Evolutionary conservation across 2,888 invertebrate genomes (phyloP), one percentile per base, ranked within the genome.

Genomic region (Poecilobothrus nobilitatus): DNA sequence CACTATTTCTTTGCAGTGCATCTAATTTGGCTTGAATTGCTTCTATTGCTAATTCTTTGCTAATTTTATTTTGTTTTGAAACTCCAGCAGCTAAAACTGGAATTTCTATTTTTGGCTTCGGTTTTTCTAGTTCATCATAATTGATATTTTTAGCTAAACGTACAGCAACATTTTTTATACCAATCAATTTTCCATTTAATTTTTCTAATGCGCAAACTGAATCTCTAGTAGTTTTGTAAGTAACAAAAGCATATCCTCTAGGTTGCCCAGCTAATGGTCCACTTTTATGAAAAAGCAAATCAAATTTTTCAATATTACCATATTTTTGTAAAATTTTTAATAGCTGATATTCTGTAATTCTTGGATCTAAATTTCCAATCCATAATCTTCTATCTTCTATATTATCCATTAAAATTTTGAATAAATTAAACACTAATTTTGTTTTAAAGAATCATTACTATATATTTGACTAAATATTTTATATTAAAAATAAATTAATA

Each of bases 331-430:
- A 88, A 84, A 96, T 88, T 92, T 96, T 96, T 84, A 97, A 86
- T 86, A 97, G 89, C 88, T 94, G 91, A 89, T 89, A 96, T 95
- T 97, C 96, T 86, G 93, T 94, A 81, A 96, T 87, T 80, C 94
- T 85, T 10, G 90, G 84, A 81, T 96, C 95, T 72, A 96, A 84
- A 82, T 96, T 96, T 68, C 96, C 96, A 73, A 97, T 90, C 95
- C 96, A 96, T 66, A 96, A 78, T 9, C 82, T 77, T 21, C 81
- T 76, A 27, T 82, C 81, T 18, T 82, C 82, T 9, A 65, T 12
- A 53, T 15, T 53, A 18, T 53, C 53, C 53, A 53, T 53, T 18
- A 18, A 2, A 2, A 27, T 53, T 18, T 37, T 37, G 2, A 10
- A 37, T 37, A 5, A 8, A 37, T 37, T 37, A 37, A 7, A 37